Percentiles rank a stretch among this genome's conserved stretches.
Evolutionary conservation across 35 echinoderm and acorn worm species (phyloP).

Genomic region (Holothuria glaberrima): DNA sequence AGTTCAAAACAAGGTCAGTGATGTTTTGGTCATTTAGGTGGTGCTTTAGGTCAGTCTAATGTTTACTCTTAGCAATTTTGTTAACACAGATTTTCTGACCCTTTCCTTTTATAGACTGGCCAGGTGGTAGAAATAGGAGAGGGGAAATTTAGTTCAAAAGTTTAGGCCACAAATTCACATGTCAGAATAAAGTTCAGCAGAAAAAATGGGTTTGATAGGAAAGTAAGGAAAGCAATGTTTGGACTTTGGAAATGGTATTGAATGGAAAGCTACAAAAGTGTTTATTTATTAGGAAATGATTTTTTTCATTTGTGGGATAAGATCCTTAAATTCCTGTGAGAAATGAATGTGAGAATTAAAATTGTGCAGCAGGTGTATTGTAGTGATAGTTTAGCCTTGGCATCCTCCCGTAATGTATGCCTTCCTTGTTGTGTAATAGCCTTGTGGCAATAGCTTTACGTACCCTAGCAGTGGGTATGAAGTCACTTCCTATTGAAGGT

Average conservation of each 20-base stretch:
- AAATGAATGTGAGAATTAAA: neutral
- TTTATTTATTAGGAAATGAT: no score
- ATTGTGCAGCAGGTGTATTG: no score
- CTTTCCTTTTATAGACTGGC: neutral
- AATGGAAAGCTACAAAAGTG: no score
- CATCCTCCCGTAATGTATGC: no score
- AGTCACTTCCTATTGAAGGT: no score
- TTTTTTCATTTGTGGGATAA: no score
- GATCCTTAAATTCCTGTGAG: neutral
- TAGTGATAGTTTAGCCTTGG: no score
- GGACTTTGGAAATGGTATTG: no score
- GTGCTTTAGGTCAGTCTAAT: neutral
- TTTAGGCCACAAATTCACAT: no score
- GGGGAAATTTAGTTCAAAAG: neutral
- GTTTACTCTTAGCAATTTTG: neutral
- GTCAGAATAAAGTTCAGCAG: neutral
- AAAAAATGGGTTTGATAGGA: neutral
- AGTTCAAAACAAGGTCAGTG: slow-evolving; percentile 44
- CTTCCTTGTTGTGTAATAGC: no score
- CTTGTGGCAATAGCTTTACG: no score
- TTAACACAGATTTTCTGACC: neutral
- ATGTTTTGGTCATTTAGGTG: neutral
- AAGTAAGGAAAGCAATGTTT: neutral
- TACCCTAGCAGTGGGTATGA: no score
- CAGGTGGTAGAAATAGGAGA: neutral